Conservation (phyloP, 2,888 invertebrate genomes). For the Ischnura elegans region DNA sequence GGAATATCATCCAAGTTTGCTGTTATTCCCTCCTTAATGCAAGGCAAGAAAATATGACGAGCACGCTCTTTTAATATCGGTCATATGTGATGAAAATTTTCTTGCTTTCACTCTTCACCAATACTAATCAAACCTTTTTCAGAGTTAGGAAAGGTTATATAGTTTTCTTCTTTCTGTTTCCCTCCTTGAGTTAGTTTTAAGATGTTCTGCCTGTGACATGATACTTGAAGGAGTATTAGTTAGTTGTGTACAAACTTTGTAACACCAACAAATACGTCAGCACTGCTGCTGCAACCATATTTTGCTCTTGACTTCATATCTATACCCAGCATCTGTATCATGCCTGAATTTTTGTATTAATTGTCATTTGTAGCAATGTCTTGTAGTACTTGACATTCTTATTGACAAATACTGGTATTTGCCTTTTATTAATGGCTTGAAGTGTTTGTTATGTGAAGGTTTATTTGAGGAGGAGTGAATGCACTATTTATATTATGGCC, state of each 20-base stretch:
- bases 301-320: not conserved
- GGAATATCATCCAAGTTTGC: not conserved
- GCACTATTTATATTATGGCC: not conserved
- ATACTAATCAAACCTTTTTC: not conserved
- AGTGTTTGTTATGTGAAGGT: not conserved
- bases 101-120: not conserved
- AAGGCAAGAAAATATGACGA: not conserved
- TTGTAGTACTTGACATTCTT: not conserved
- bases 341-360: not conserved
- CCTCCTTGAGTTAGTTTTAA: not conserved
- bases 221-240: not conserved
- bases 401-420: not conserved
- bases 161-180: not conserved
- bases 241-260: not conserved
- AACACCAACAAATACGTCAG: not conserved
- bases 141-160: not conserved
- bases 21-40: not conserved
- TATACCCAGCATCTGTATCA: not conserved
- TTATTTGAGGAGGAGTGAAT: not conserved
- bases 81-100: not conserved
- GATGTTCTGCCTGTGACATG: not conserved
- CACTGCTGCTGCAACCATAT: not conserved
- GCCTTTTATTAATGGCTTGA: not conserved
- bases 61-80: not conserved
- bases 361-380: not conserved